Conservation (phyloP, 2,113 vertebrate genomes). For the Barbus barbus region DNA sequence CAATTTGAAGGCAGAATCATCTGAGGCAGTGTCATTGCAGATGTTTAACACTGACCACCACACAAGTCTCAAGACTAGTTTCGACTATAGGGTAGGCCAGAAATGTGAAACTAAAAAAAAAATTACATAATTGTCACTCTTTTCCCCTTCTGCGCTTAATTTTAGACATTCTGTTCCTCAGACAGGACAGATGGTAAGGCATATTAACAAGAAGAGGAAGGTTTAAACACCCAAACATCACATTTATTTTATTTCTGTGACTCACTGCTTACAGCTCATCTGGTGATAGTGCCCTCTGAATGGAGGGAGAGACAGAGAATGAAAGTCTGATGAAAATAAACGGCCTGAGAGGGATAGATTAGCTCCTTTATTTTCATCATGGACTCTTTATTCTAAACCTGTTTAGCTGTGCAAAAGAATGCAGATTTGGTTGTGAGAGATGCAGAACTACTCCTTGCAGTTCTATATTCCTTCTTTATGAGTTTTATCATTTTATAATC, state of each 20-base stretch:
- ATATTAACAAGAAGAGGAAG: slow-evolving; percentile 17
- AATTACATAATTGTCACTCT: slow-evolving; percentile 28
- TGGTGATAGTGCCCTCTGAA: slow-evolving; percentile 2
- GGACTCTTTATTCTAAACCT: slow-evolving; percentile 13
- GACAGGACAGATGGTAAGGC: no score
- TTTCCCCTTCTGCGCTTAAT: slow-evolving; percentile 14
- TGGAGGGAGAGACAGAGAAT: not conserved
- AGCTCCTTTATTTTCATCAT: slow-evolving; percentile 33
- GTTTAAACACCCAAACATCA: slow-evolving; percentile 34
- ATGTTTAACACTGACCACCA: not conserved
- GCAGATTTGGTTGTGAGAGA: slow-evolving; percentile 20
- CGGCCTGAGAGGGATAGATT: not conserved
- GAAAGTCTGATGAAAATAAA: not conserved
- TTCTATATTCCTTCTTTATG: not conserved
- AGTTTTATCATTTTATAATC: slow-evolving; percentile 39
- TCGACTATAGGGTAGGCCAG: not conserved
- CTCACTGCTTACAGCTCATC: slow-evolving; percentile 12
- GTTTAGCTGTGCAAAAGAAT: not conserved
- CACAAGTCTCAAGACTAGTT: not conserved
- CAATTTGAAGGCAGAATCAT: not conserved
- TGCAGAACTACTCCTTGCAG: not conserved
- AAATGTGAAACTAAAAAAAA: slow-evolving; percentile 28
- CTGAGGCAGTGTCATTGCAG: not conserved
- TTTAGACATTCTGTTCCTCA: slow-evolving; percentile 26
- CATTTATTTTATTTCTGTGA: slow-evolving; percentile 32